Conservation (phyloP, 2,888 invertebrate species). For the Gymnoscelis rufifasciata region DNA sequence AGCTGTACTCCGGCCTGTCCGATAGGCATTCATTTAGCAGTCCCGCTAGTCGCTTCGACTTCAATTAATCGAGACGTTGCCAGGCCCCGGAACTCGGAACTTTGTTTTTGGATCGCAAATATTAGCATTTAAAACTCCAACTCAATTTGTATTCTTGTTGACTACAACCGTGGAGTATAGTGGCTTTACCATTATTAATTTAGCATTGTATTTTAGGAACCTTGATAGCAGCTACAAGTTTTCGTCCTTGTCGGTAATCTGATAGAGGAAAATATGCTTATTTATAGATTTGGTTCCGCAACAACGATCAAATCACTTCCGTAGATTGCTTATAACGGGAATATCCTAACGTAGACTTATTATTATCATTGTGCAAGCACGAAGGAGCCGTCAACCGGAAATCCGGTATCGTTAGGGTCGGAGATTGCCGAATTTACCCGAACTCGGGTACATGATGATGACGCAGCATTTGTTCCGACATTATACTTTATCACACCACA, state of each 20-base stretch:
- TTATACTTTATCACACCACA: slow-evolving; percentile 25
- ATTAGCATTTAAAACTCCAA: slow-evolving; percentile 30
- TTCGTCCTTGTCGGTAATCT: slow-evolving; percentile 4
- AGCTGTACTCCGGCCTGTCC: slow-evolving; percentile 36
- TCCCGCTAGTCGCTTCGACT: slow-evolving; percentile 27
- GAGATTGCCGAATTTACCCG: slow-evolving; percentile 27
- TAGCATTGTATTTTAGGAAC: slow-evolving; percentile 4
- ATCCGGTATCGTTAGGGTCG: slow-evolving; percentile 28
- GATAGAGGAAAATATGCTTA: slow-evolving; percentile 16
- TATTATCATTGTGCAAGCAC: slow-evolving; percentile 23
- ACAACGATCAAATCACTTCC: slow-evolving; percentile 18
- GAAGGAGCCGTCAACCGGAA: slow-evolving; percentile 24
- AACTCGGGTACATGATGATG: slow-evolving; percentile 22
- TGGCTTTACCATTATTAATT: slow-evolving; percentile 13
- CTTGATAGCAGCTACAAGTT: slow-evolving; percentile 15
- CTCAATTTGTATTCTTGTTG: slow-evolving; percentile 31
- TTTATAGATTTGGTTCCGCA: slow-evolving; percentile 16
- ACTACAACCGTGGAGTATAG: slow-evolving; percentile 20
- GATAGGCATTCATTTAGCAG: slow-evolving; percentile 26
- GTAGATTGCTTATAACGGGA: slow-evolving; percentile 18
- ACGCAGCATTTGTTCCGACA: slow-evolving; percentile 26
- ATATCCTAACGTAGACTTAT: slow-evolving; percentile 20
- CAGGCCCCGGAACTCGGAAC: slow-evolving; percentile 38
- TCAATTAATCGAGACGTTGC: slow-evolving; percentile 44
- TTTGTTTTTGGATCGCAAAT: slow-evolving; percentile 34